Evolutionary conservation across 2,797 vertebrate species (phyloP).

Genomic region (Phylloscopus collybita): DNA sequence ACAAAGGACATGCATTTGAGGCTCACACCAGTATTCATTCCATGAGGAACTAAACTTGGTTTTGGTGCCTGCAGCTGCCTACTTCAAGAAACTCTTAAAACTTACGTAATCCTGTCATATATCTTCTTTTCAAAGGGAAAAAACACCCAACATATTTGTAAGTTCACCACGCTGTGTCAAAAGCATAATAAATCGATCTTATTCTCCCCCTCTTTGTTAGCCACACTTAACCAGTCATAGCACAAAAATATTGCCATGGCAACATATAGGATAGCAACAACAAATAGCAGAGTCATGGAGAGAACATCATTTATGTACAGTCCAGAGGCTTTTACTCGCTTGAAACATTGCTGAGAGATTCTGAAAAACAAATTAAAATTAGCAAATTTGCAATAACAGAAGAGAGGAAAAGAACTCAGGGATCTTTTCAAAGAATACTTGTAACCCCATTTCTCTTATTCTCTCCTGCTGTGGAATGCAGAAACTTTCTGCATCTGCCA

Average conservation of each 20-base stretch:
- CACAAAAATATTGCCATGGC: conserved; percentile 49
- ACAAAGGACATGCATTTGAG: neutral
- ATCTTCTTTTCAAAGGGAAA: neutral
- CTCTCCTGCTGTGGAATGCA: neutral
- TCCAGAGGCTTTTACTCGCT: conserved; percentile 12
- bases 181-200: conserved; percentile 21
- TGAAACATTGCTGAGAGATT: conserved; percentile 4
- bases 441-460: neutral
- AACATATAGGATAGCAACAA: conserved; percentile 5
- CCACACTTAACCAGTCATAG: neutral
- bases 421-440: neutral
- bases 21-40: neutral
- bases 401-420: neutral
- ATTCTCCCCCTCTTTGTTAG: neutral
- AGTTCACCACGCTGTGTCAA: neutral
- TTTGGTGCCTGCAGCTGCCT: neutral
- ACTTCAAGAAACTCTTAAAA: neutral
- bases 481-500: conserved; percentile 5
- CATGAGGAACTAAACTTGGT: neutral
- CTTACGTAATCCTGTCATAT: neutral
- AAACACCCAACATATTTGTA: neutral
- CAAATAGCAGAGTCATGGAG: conserved; percentile 4
- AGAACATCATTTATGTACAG: neutral
- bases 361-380: conserved; percentile 32
- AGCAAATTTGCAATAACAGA: neutral